Conservation (phyloP, 2,113 vertebrate species). For the Lota lota region DNA sequence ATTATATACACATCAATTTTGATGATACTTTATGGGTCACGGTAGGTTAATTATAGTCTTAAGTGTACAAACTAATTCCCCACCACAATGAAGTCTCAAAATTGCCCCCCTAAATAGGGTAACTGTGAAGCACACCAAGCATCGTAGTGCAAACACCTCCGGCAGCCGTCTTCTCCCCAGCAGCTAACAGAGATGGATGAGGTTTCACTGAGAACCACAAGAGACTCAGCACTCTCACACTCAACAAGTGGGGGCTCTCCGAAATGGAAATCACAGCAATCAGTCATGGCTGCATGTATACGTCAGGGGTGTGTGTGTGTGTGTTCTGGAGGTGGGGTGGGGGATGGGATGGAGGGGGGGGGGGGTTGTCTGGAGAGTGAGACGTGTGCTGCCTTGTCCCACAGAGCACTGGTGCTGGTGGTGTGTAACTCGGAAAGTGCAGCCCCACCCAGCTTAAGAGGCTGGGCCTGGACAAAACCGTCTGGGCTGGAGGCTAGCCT, state of each 20-base stretch:
- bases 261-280: slow-evolving; percentile 4
- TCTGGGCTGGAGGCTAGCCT: slow-evolving; percentile 10
- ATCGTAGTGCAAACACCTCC: no score
- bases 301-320: background rate
- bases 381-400: slow-evolving; percentile 24
- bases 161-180: background rate
- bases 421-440: slow-evolving; percentile 24
- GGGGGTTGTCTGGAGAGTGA: background rate
- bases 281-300: background rate
- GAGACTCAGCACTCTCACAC: background rate
- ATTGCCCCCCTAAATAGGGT: background rate
- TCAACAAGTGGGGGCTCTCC: slow-evolving; percentile 1
- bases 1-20: no score
- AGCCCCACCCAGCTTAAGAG: slow-evolving; percentile 44
- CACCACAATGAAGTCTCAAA: no score
- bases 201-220: background rate
- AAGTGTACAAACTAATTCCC: no score
- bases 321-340: background rate
- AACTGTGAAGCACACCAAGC: no score
- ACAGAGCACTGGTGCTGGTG: slow-evolving; percentile 7
- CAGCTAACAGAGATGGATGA: background rate
- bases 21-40: no score
- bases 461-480: slow-evolving; percentile 22
- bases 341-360: background rate
- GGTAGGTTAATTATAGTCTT: no score